A percentile compares a stretch with the other conserved stretches of the same genome.
phyloP scores from a whole-genome alignment of 2,797 vertebrate species.

The Manis crassicaudata region DNA sequence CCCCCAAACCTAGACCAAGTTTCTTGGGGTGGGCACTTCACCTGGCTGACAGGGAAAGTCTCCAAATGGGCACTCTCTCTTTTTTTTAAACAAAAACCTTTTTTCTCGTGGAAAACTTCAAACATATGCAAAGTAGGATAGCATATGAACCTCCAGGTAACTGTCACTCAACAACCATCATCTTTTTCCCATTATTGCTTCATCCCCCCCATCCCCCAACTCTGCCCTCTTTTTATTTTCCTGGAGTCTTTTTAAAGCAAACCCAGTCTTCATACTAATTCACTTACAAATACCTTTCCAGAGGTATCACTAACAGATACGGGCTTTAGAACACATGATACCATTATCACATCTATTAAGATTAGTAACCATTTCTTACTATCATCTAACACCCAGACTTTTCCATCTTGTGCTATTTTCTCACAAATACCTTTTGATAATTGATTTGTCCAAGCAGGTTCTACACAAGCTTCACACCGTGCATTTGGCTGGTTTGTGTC shows the following conservation, averaged over 20 bases:
- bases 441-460: not conserved
- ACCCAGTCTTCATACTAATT: not conserved
- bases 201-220: not conserved
- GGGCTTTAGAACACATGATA: not conserved
- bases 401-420: not conserved
- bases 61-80: not conserved
- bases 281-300: not conserved
- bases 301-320: not conserved
- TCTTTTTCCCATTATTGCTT: not conserved
- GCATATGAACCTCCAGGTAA: too few relatives aligned
- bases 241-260: not conserved
- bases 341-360: not conserved
- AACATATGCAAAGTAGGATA: not conserved
- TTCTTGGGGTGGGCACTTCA: not conserved
- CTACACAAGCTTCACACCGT: not conserved
- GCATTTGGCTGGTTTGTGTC: not conserved
- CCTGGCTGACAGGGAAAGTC: not conserved
- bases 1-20: not conserved
- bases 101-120: not conserved
- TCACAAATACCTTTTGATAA: not conserved
- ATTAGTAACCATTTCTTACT: not conserved
- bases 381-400: not conserved
- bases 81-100: not conserved
- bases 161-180: not conserved
- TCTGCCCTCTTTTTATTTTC: not conserved